phyloP scores from a whole-genome alignment of 2,888 invertebrate species.

The Acrocera orbiculus region DNA sequence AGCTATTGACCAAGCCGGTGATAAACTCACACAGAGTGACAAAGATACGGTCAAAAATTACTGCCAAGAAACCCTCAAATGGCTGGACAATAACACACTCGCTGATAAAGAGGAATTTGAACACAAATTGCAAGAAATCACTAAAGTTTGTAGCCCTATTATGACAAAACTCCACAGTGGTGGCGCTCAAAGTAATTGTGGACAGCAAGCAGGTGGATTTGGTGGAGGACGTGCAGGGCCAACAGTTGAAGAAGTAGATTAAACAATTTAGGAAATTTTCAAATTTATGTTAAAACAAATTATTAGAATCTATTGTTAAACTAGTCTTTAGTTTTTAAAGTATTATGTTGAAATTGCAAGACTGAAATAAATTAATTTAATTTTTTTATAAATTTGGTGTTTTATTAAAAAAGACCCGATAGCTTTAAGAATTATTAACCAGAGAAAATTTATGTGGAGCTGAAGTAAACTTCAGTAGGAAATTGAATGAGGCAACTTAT shows the following conservation, averaged over 20 bases:
- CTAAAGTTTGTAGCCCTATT: slow-evolving; percentile 24
- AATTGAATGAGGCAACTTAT: no score
- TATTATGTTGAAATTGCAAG: no score
- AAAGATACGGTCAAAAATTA: slow-evolving; percentile 47
- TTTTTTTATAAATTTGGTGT: no score
- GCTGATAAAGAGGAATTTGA: slow-evolving; percentile 59
- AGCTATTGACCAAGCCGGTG: slow-evolving; percentile 42
- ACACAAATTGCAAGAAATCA: slow-evolving; percentile 20
- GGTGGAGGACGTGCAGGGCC: slow-evolving; percentile 35
- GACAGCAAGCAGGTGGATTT: slow-evolving; percentile 44
- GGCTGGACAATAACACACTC: slow-evolving; percentile 55
- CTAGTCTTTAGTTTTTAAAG: no score
- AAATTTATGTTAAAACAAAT: no score
- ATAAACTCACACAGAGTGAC: slow-evolving; percentile 42
- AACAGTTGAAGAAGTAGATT: slow-evolving; percentile 15
- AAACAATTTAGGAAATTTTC: no score
- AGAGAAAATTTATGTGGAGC: no score
- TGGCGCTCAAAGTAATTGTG: slow-evolving; percentile 11
- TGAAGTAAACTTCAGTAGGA: no score
- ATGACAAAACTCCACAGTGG: slow-evolving; percentile 15
- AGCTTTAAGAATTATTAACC: no score
- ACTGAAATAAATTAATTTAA: no score
- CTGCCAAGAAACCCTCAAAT: slow-evolving; percentile 43
- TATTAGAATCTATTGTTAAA: no score
- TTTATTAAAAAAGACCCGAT: no score